Conservation (phyloP, 2,113 vertebrate genomes). For the Calyptomena viridis region DNA sequence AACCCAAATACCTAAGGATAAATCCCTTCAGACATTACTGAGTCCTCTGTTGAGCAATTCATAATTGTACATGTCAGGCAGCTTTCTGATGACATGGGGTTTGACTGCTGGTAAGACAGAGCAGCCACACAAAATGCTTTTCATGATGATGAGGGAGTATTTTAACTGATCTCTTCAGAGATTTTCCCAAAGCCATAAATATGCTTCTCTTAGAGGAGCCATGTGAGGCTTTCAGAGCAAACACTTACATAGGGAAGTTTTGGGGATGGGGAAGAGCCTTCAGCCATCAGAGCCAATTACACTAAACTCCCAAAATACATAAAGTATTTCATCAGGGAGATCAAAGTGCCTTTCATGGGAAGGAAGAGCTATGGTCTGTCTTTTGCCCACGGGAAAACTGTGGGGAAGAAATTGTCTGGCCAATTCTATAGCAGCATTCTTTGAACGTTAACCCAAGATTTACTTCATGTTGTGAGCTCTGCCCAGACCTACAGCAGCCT, state of each 20-base stretch:
- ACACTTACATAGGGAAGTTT: not conserved
- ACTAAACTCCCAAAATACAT: not conserved
- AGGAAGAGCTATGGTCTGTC: conserved; percentile 16
- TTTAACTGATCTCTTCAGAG: not conserved
- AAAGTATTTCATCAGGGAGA: conserved; percentile 41
- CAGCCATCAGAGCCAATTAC: conserved; percentile 17
- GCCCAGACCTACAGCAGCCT: not conserved
- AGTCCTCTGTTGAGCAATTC: not conserved
- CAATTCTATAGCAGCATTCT: conserved; percentile 9
- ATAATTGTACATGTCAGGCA: not conserved
- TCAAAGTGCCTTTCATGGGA: conserved; percentile 54
- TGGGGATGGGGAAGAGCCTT: not conserved
- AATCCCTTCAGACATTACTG: not conserved
- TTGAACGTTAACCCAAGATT: not conserved
- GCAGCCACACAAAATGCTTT: not conserved
- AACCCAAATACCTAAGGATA: not conserved
- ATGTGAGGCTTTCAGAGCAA: not conserved
- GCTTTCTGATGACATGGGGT: not conserved
- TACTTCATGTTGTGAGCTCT: not conserved
- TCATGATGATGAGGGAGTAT: not conserved
- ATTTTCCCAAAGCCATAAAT: conserved; percentile 39
- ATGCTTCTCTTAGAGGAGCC: not conserved
- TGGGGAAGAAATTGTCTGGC: not conserved
- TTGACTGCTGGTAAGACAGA: not conserved
- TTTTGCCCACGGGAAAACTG: conserved; percentile 38